Conservation (phyloP, 2,888 invertebrate genomes). For the Callinectes sapidus region DNA sequence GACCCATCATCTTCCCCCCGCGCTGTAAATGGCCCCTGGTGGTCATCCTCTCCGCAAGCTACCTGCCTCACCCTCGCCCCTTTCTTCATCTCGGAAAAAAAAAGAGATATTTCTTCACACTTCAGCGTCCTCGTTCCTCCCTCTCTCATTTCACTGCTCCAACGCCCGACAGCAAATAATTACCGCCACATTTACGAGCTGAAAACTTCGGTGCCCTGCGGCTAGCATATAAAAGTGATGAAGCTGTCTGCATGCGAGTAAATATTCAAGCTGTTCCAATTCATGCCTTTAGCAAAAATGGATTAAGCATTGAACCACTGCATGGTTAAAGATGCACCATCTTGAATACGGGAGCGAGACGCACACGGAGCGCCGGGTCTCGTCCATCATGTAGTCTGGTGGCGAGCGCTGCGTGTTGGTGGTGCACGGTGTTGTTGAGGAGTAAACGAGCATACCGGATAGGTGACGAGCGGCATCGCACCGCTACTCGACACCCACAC, state of each 20-base stretch:
- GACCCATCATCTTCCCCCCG: not conserved
- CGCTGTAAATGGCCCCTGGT: constrained; percentile 1
- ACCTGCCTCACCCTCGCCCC: constrained; percentile 5
- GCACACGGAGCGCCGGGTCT: not conserved
- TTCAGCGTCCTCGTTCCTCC: not conserved
- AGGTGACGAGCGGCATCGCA: not conserved
- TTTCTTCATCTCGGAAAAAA: not conserved
- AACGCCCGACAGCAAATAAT: not conserved
- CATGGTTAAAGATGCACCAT: constrained; percentile 33
- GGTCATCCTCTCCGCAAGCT: constrained; percentile 8
- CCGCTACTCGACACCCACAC: not conserved
- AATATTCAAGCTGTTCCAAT: constrained; percentile 21
- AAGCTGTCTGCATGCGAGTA: not conserved
- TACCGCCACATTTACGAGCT: not conserved
- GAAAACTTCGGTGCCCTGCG: not conserved
- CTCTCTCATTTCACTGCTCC: not conserved
- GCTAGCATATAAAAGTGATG: constrained; percentile 3
- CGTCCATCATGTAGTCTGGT: not conserved
- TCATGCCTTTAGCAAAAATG: constrained; percentile 15
- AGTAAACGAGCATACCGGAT: not conserved
- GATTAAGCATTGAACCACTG: constrained; percentile 30
- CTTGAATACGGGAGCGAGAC: constrained; percentile 18
- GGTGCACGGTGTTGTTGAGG: not conserved
- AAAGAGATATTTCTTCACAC: not conserved
- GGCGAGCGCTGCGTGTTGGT: not conserved